These are phyloP conservation scores for Deilephila elpenor DNA, from an alignment of 2,888 invertebrate species.

Conservation along the genomic window DNA sequence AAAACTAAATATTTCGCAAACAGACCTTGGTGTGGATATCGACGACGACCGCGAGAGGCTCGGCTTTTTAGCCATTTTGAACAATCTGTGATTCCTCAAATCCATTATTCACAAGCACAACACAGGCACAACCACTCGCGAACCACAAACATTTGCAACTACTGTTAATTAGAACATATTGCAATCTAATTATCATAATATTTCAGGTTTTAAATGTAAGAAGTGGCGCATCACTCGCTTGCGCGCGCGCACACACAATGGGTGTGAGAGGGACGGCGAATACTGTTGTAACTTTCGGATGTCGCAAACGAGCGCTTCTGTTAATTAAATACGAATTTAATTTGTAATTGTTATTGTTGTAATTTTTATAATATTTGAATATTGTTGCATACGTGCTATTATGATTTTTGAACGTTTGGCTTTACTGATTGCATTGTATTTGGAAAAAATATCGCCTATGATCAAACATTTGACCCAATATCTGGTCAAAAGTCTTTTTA, in stretches of 20 bases:
- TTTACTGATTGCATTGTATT: not conserved
- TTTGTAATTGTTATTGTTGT: conserved; percentile 29
- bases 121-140: conserved; percentile 74
- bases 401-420: not conserved
- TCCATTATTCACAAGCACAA: conserved; percentile 66
- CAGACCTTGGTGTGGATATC: conserved; percentile 75
- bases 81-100: conserved; percentile 69
- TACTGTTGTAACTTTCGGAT: conserved; percentile 53
- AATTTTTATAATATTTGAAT: conserved; percentile 27
- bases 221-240: conserved; percentile 40
- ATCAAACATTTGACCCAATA: conserved; percentile 10
- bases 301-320: conserved; percentile 60
- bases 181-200: conserved; percentile 81
- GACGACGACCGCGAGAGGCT: conserved; percentile 70
- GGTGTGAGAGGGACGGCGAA: conserved; percentile 15
- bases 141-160: conserved; percentile 68
- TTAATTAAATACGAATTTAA: conserved; percentile 51
- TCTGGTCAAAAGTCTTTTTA: not conserved
- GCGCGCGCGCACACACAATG: not conserved
- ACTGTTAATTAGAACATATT: conserved; percentile 77
- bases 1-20: conserved; percentile 27
- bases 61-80: conserved; percentile 63
- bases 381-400: conserved; percentile 14
- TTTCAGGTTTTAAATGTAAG: conserved; percentile 81
- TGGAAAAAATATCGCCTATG: too few species aligned